These are phyloP conservation scores for Ceratina calcarata DNA, from an alignment of 1,140 invertebrate genomes.

Conservation along the genomic window DNA sequence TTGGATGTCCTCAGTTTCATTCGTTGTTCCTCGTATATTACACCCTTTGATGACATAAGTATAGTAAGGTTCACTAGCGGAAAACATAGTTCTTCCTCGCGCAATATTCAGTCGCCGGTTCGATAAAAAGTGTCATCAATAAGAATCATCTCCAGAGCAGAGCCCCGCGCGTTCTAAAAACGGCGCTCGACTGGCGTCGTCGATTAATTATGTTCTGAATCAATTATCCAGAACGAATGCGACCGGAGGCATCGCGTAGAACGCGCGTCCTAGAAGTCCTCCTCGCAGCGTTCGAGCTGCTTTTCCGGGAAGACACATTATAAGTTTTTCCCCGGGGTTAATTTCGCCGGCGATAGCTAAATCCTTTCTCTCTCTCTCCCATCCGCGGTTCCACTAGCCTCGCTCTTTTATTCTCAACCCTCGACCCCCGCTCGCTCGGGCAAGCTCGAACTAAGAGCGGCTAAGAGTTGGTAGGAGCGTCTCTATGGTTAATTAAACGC, in stretches of 20 bases:
- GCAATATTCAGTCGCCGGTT: too few relatives aligned
- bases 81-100: too few relatives aligned
- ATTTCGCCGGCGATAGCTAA: conserved; percentile 69
- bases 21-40: too few relatives aligned
- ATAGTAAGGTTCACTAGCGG: too few relatives aligned
- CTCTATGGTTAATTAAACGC: conserved; percentile 80
- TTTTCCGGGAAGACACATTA: conserved; percentile 72
- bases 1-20: too few relatives aligned
- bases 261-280: conserved; percentile 14
- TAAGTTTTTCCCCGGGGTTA: conserved; percentile 73
- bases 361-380: conserved; percentile 55
- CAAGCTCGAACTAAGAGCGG: conserved; percentile 74
- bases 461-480: conserved; percentile 77
- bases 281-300: conserved; percentile 51
- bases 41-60: too few relatives aligned
- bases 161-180: not conserved
- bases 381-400: conserved; percentile 29
- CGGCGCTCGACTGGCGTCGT: not conserved
- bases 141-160: not conserved
- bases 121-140: too few relatives aligned
- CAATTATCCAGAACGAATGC: conserved; percentile 61
- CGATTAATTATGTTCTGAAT: conserved; percentile 64
- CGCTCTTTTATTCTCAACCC: conserved; percentile 60
- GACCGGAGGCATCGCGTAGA: conserved; percentile 29
- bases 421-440: conserved; percentile 51